Evolutionary conservation across 2,113 vertebrate species (phyloP), one percentile per base, ranked within the genome.

Genomic region (Caranx ignobilis): DNA sequence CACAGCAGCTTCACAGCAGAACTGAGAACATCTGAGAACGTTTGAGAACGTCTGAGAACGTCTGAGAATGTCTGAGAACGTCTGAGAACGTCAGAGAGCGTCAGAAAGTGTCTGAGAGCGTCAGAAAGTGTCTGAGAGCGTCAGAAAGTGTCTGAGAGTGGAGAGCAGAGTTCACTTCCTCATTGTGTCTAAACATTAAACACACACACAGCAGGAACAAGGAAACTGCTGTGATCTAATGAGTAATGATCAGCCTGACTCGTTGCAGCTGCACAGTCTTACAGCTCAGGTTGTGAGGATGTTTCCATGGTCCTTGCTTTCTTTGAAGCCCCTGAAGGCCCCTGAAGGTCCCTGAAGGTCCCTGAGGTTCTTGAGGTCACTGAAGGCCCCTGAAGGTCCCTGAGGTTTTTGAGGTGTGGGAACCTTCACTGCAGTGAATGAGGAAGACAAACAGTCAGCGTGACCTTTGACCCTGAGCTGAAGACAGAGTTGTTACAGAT

Each of bases 81-180:
- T 26, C 26, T 26, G 26, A 26, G 26, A 26, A 26, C 26, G 1
- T 26, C 26, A 26, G 26, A n/a, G n/a, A n/a, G n/a, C n/a, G 26
- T 26, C 26, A 26, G 26, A 26, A 26, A 26, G 26, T 26, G 26
- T 26, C 26, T 26, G 26, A 26, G 26, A 26, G 26, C 26, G 26
- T 26, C 26, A 26, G 26, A 26, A 26, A 26, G 26, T 26, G 26
- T 26, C 26, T 26, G 26, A 26, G 26, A 26, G 26, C 26, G 26
- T 26, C 26, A 26, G 26, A 26, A 26, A 26, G 26, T 26, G 26
- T 26, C 26, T 26, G 26, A 26, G 26, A 26, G 26, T 26, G 26
- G 1, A 26, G 26, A 15, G 31, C 88, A 88, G 50, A 79, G 86
- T 83, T 15, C 83, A 83, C 87, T 91, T 89, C 85, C 89, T 91